These are phyloP conservation scores for Lepidostoma basale DNA, from an alignment of 1,140 invertebrate species.

Conservation along the genomic window DNA sequence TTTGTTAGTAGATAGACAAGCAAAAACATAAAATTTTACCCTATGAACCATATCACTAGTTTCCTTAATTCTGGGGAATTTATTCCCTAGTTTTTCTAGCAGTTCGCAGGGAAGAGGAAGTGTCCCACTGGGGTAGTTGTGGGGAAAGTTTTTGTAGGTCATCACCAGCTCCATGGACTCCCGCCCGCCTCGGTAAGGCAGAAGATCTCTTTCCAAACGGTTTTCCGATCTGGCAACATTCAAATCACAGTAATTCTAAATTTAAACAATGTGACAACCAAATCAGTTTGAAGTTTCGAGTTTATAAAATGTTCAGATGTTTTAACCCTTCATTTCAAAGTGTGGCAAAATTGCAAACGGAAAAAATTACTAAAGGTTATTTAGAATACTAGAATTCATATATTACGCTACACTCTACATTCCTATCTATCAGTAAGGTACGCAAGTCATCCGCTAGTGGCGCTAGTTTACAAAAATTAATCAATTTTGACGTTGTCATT, in stretches of 20 bases:
- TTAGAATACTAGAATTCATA: no score
- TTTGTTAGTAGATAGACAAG: no score
- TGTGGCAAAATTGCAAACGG: no score
- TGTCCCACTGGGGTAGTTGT: slow-evolving; percentile 34
- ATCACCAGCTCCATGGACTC: slow-evolving; percentile 16
- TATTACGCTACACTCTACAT: no score
- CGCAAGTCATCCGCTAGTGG: no score
- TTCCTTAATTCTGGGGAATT: slow-evolving; percentile 60
- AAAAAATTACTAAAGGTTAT: no score
- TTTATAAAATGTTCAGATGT: neutral
- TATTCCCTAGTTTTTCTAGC: slow-evolving; percentile 63
- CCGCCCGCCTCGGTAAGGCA: slow-evolving; percentile 49
- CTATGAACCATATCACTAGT: slow-evolving; percentile 65
- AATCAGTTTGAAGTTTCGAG: neutral
- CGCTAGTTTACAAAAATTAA: no score
- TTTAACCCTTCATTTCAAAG: neutral
- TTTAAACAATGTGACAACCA: neutral
- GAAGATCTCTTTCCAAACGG: slow-evolving; percentile 44
- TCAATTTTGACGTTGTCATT: no score
- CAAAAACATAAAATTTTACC: slow-evolving; percentile 54
- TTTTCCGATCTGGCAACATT: slow-evolving; percentile 21
- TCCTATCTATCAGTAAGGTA: no score
- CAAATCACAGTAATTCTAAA: neutral
- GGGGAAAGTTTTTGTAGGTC: neutral
- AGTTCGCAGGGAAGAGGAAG: slow-evolving; percentile 53